Base-by-base conservation (phyloP, 2,797 vertebrate species). In the Syngnathus acus region DNA sequence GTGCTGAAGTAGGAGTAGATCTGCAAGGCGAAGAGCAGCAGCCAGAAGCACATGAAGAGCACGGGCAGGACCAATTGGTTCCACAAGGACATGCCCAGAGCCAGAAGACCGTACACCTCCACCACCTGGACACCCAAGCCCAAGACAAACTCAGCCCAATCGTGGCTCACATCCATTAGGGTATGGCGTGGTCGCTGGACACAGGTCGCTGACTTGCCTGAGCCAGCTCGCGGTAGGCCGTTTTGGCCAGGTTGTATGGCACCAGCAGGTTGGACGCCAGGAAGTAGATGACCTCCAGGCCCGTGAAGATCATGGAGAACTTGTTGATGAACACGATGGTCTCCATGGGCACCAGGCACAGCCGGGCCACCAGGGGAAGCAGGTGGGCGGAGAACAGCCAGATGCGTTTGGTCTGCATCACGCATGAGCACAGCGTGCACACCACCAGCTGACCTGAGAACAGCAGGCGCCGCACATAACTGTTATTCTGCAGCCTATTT, bases 301-400 rank as follows among this genome's bases (percentile, higher is more conserved):
- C 97, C 1, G 97, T 99, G 89, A 98, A 98, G 88, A 99, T 96
- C 96, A 98, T 97, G 74, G 97, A 95, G 77, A 98, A 98, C 83
- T 93, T 95, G 89, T 98, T 98, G 92, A 99, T 95, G 89, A 99
- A 84, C 68, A 98, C 94, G 0, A 98, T 97, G 55, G 95, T 97
- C 87, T 98, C 96, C 78, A 98, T 82, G 2, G 95, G 97, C 64
- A 99, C 94, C 17, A 98, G 92, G 85, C 97, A 99, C 69, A 98
- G 94, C 2, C 96, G 90, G 60, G 96, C 96, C 89, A 97, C 92
- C 67, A 99, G 92, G 81, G 97, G 97, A 86, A 99, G 94, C 86
- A 99, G 93, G 80, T 98, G 97, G 73, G 96, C 97, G 0, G 96
- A 98, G 78, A 99, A 99, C 2, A 99, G 93, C 97, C 97, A 99